Conservation (phyloP, 2,888 invertebrate genomes). For the Augochlorella aurata region DNA sequence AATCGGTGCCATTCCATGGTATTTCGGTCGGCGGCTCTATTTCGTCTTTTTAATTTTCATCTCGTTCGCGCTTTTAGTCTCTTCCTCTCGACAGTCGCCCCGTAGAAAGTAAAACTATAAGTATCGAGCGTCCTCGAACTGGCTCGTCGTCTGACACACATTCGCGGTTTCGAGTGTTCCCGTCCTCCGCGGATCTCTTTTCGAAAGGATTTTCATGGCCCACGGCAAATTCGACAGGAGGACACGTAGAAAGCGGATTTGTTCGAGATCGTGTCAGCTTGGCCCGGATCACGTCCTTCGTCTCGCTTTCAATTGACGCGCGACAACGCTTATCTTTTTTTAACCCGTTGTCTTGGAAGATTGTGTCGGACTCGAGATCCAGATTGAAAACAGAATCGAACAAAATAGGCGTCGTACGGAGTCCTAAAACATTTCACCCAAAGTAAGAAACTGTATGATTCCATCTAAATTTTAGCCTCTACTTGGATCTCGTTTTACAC, state of each 20-base stretch:
- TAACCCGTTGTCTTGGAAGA: not conserved
- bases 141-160: constrained; percentile 60
- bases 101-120: constrained; percentile 68
- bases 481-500: too few relatives aligned
- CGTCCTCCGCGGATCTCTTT: constrained; percentile 43
- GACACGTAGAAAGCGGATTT: constrained; percentile 49
- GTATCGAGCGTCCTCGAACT: constrained; percentile 55
- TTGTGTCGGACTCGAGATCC: too few relatives aligned
- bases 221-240: constrained; percentile 27
- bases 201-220: constrained; percentile 37
- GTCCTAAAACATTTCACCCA: too few relatives aligned
- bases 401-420: too few relatives aligned
- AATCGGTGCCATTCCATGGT: constrained; percentile 51
- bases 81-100: constrained; percentile 31
- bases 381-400: too few relatives aligned
- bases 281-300: constrained; percentile 18
- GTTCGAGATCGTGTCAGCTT: constrained; percentile 9
- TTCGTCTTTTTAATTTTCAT: constrained; percentile 41
- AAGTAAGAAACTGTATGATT: too few relatives aligned
- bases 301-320: not conserved
- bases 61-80: constrained; percentile 21
- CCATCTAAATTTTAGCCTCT: too few relatives aligned
- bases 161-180: constrained; percentile 36
- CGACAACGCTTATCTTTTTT: not conserved
- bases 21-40: constrained; percentile 49